Evolutionary conservation across 2,888 invertebrate species (phyloP).

Genomic region (Toxonevra muliebris): DNA sequence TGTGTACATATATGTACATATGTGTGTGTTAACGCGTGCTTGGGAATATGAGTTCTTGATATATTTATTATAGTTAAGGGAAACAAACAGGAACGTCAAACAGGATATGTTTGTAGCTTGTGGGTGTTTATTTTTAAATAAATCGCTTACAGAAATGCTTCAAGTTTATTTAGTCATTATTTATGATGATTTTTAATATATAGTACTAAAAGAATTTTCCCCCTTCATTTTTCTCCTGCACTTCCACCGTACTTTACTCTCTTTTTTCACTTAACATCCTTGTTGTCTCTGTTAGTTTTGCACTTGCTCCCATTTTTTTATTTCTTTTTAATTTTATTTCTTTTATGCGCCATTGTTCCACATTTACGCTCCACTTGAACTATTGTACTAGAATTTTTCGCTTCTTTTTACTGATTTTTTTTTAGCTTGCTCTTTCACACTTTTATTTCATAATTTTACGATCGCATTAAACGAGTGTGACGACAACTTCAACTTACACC

Average conservation of each 20-base stretch:
- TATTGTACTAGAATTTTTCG: neutral
- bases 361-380: neutral
- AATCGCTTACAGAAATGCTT: too few relatives aligned
- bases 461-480: neutral
- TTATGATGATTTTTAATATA: too few relatives aligned
- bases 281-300: neutral
- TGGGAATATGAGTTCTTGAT: too few relatives aligned
- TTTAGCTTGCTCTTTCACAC: neutral
- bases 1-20: neutral
- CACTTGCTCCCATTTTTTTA: neutral
- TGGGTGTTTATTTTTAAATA: too few relatives aligned
- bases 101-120: too few relatives aligned
- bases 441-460: constrained; percentile 1
- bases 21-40: too few relatives aligned
- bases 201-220: too few relatives aligned
- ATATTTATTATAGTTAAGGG: too few relatives aligned
- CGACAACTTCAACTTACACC: neutral
- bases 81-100: too few relatives aligned
- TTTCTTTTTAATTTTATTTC: constrained; percentile 2
- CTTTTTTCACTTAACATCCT: neutral
- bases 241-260: neutral
- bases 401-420: too few relatives aligned
- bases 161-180: too few relatives aligned
- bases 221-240: too few relatives aligned
- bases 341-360: neutral